These are phyloP conservation scores for Polydrusus tereticollis DNA, from an alignment of 2,888 invertebrate species.

Conservation along the genomic window DNA sequence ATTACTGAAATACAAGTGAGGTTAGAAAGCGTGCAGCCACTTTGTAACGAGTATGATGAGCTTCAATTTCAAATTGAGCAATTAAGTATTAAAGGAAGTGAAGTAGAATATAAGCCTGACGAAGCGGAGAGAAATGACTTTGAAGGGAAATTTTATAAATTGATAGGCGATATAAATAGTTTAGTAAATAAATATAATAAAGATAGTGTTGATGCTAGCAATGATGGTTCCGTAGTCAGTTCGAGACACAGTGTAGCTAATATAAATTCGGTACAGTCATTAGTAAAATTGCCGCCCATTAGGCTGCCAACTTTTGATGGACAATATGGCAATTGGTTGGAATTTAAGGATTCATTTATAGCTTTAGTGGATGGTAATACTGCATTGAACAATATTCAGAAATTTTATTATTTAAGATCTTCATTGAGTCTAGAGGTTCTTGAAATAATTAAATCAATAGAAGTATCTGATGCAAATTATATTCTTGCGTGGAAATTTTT, in stretches of 20 bases:
- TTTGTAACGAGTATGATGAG: not conserved
- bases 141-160: constrained; percentile 2
- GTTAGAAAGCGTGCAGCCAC: not conserved
- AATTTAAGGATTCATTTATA: constrained; percentile 23
- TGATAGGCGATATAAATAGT: not conserved
- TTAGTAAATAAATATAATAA: not conserved
- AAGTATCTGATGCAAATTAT: not conserved
- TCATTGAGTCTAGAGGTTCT: not conserved
- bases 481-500: constrained; percentile 8
- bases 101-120: not conserved
- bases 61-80: constrained; percentile 11
- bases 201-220: not conserved
- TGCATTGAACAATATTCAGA: constrained; percentile 8
- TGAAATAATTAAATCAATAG: constrained; percentile 2
- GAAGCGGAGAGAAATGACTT: not conserved
- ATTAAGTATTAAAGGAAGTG: not conserved
- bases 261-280: not conserved
- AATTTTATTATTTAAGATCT: constrained; percentile 8
- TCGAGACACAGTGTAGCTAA: not conserved
- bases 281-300: constrained; percentile 12
- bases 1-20: not conserved
- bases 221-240: not conserved
- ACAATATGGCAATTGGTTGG: constrained; percentile 18
- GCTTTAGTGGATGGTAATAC: not conserved
- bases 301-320: constrained; percentile 16